Base-by-base conservation (phyloP, 2,888 invertebrate genomes). In the Drosophila eohydei region DNA sequence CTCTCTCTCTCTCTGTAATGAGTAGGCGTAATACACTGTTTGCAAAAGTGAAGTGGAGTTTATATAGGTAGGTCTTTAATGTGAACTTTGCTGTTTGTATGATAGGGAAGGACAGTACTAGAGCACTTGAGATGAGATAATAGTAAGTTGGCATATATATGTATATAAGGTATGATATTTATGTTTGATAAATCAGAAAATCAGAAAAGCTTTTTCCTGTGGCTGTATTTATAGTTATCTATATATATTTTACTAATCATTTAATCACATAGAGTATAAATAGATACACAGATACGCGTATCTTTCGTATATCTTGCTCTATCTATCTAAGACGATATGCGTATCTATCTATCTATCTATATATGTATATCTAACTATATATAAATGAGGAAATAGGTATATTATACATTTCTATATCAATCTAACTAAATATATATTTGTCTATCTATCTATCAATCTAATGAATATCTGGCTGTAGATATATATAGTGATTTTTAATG, bases 1-100 rank as follows among this genome's bases (percentile, higher is more conserved):
- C 21, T 21, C 21, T 21, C 21, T 21, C 21, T 21, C 21, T 14
- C 28, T 14, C 9, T 21, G 34, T 43, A 59, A 59, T 69, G 67
- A 38, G 6, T 46, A n/a, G 14, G 34, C 4, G 34, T 36, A 41
- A 26, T 26, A 26, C 14, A 6, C 32, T 7, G 9, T 16, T 16
- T 21, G 21, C 32, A 51, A 8, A 8, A 8, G 40, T 7, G 40
- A 30, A 12, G 7, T 7, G 16, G 28, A 9, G 21, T 8, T 2
- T 16, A n/a, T 32, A 11, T 5, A 6, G 48, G 30, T 30, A 30
- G 51, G 50, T 32, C 32, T 16, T 16, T n/a, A 50, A 12, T 50
- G 16, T 32, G 11, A 16, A 32, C 16, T 32, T 9, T 30, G 2
- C 1, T 4, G n/a, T 11, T 43, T 12, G 11, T 21, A 14, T 6